Evolutionary conservation across 2,888 invertebrate genomes (phyloP).

Genomic region (Ectropis crepuscularia): DNA sequence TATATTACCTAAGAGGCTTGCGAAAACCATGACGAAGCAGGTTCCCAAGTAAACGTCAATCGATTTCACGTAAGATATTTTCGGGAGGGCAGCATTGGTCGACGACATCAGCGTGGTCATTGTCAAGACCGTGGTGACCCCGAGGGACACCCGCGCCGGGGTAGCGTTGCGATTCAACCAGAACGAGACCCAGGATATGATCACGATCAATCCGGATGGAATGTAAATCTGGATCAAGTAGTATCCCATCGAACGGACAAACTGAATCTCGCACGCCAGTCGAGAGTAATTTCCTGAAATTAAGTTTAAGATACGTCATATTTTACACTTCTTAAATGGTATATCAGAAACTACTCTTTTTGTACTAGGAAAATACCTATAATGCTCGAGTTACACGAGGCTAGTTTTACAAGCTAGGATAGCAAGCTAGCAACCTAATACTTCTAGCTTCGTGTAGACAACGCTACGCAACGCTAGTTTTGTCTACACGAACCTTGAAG

Average conservation of each 20-base stretch:
- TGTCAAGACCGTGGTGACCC: constrained; percentile 97
- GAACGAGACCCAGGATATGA: constrained; percentile 98
- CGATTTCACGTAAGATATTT: constrained; percentile 98
- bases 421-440: too few relatives aligned
- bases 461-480: too few relatives aligned
- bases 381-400: too few relatives aligned
- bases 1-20: constrained; percentile 93
- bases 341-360: neutral
- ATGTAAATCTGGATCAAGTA: constrained; percentile 99
- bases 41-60: constrained; percentile 99
- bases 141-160: constrained; percentile 96
- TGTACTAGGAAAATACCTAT: neutral
- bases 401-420: too few relatives aligned
- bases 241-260: constrained; percentile 99
- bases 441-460: too few relatives aligned
- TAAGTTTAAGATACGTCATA: constrained; percentile 25
- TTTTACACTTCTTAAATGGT: neutral
- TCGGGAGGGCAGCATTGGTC: constrained; percentile 97
- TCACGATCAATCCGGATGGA: constrained; percentile 97
- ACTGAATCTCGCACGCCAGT: constrained; percentile 97
- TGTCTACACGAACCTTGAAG: too few relatives aligned
- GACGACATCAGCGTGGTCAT: constrained; percentile 99
- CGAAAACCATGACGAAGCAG: constrained; percentile 99
- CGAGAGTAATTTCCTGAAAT: constrained; percentile 96
- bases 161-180: constrained; percentile 98